Conservation (phyloP, 2,888 invertebrate genomes). For the Chrysotoxum bicinctum region DNA sequence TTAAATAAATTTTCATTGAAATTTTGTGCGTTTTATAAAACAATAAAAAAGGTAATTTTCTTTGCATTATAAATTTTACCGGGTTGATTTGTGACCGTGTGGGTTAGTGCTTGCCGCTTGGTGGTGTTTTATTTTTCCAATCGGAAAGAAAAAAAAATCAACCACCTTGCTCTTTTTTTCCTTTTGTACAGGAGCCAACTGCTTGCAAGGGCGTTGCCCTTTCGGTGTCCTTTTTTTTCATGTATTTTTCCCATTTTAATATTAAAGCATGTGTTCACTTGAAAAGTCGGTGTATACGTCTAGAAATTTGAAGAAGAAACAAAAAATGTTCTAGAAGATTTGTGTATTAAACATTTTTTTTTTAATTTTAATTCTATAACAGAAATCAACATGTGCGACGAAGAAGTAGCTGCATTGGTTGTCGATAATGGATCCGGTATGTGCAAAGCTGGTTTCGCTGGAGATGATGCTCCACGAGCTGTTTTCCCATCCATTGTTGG, state of each 20-base stretch:
- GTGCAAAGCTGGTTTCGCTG: slow-evolving; percentile 97
- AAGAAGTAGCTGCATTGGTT: slow-evolving; percentile 96
- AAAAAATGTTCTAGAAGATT: slow-evolving; percentile 37
- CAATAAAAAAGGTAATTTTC: slow-evolving; percentile 45
- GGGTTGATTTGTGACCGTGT: slow-evolving; percentile 36
- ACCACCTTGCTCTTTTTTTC: slow-evolving; percentile 33
- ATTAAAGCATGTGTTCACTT: slow-evolving; percentile 14
- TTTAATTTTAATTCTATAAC: slow-evolving; percentile 64
- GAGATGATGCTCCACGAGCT: slow-evolving; percentile 93
- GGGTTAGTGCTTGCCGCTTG: neutral
- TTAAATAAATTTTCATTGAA: slow-evolving; percentile 51
- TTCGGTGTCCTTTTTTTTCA: slow-evolving; percentile 35
- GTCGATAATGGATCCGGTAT: slow-evolving; percentile 96
- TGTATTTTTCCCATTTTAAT: slow-evolving; percentile 3
- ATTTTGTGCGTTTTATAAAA: slow-evolving; percentile 55
- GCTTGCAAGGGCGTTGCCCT: slow-evolving; percentile 76
- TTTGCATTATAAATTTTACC: slow-evolving; percentile 15
- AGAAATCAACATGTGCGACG: slow-evolving; percentile 92
- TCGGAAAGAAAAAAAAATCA: slow-evolving; percentile 10
- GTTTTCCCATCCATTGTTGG: slow-evolving; percentile 96
- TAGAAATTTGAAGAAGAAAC: neutral
- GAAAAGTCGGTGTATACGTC: neutral
- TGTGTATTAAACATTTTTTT: slow-evolving; percentile 50
- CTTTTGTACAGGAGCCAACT: neutral
- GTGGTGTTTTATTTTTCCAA: slow-evolving; percentile 15